These are phyloP conservation scores for Pollachius pollachius DNA, from an alignment of 2,113 vertebrate species.

Conservation along the genomic window DNA sequence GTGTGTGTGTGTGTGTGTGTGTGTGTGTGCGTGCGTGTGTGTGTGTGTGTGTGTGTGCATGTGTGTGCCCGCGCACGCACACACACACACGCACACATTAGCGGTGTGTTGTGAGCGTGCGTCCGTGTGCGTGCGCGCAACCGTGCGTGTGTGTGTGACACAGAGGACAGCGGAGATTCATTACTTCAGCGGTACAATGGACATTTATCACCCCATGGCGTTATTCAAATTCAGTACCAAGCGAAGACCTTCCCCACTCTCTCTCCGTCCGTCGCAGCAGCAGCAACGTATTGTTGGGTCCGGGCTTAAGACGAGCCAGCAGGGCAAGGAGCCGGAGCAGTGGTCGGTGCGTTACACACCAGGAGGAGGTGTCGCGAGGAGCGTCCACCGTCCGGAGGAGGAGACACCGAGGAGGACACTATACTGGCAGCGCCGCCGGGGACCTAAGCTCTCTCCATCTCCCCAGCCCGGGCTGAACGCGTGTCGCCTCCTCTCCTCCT, in stretches of 20 bases:
- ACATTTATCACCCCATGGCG: constrained; percentile 99
- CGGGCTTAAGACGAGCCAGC: constrained; percentile 81
- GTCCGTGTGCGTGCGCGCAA: constrained; percentile 55
- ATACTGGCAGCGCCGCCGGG: constrained; percentile 7
- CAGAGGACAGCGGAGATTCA: constrained; percentile 97
- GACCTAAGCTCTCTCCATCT: neutral
- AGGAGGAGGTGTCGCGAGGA: constrained; percentile 29
- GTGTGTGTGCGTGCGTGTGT: constrained; percentile 49
- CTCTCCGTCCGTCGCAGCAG: constrained; percentile 78
- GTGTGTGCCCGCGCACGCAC: constrained; percentile 40
- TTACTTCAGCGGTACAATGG: constrained; percentile 99
- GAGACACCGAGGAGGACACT: constrained; percentile 10
- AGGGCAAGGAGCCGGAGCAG: constrained; percentile 59
- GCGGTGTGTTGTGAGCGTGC: neutral
- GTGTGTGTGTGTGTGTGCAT: constrained; percentile 69
- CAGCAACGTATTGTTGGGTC: constrained; percentile 87
- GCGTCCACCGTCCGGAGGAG: constrained; percentile 46
- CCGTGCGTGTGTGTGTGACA: constrained; percentile 75
- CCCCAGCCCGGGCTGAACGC: constrained; percentile 1
- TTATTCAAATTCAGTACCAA: constrained; percentile 99
- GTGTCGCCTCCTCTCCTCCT: no score
- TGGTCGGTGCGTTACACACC: constrained; percentile 57
- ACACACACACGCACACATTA: no score
- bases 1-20: constrained; percentile 66
- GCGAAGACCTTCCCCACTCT: constrained; percentile 93